Evolutionary conservation across 2,888 invertebrate genomes (phyloP).

Genomic region (Patella depressa): DNA sequence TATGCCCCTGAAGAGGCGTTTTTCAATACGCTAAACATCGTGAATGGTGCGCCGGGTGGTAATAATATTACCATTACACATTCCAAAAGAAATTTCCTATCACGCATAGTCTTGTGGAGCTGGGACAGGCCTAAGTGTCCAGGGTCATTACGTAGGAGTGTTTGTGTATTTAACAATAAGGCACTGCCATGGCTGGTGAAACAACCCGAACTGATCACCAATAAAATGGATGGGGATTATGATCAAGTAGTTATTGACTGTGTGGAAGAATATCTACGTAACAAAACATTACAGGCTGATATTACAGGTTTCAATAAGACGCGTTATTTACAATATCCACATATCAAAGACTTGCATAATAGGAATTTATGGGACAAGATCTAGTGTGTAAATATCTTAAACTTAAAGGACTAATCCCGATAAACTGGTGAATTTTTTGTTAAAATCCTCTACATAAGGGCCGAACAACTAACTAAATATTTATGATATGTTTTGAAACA

Average conservation of each 20-base stretch:
- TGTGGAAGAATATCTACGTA: slow-evolving; percentile 12
- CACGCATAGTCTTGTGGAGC: slow-evolving; percentile 51
- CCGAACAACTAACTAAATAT: too few species aligned
- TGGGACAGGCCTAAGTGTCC: slow-evolving; percentile 33
- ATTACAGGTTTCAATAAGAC: not conserved
- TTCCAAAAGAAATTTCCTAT: slow-evolving; percentile 39
- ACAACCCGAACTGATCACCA: slow-evolving; percentile 63
- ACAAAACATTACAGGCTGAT: not conserved
- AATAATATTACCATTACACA: slow-evolving; percentile 46
- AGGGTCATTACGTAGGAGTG: slow-evolving; percentile 42
- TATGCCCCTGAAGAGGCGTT: slow-evolving; percentile 66
- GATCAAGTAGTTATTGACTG: slow-evolving; percentile 46
- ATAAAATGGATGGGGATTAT: slow-evolving; percentile 51
- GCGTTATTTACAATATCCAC: not conserved
- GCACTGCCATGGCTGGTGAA: slow-evolving; percentile 58
- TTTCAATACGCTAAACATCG: slow-evolving; percentile 63
- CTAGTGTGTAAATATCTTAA: too few species aligned
- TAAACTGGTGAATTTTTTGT: too few species aligned
- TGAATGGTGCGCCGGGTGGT: slow-evolving; percentile 57
- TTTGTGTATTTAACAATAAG: slow-evolving; percentile 45
- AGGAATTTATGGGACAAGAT: too few species aligned
- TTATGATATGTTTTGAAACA: too few species aligned
- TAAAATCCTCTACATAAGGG: too few species aligned
- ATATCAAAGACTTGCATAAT: not conserved
- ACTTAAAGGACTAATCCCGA: too few species aligned